Percentiles rank a stretch among this genome's conserved stretches.
These are phyloP conservation scores for Chrysogorgia sp. DNA, from an alignment of 92 coral and sea anemone species.

Conservation along the genomic window DNA sequence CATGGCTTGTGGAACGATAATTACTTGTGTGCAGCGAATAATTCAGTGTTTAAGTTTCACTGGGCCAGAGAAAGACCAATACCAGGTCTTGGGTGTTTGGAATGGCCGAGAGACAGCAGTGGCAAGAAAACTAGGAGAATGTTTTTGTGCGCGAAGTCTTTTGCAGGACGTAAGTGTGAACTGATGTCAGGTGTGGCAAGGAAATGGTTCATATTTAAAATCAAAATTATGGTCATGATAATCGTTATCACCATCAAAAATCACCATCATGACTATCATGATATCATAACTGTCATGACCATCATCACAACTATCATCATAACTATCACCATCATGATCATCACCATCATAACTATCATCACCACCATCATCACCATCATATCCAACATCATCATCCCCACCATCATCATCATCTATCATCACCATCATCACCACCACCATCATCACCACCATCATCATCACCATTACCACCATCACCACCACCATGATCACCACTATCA, in stretches of 20 bases:
- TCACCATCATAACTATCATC: no score
- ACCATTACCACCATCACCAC: not conserved
- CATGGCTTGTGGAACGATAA: conserved; percentile 50
- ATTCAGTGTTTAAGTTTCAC: conserved; percentile 52
- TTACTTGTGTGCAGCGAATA: conserved; percentile 61
- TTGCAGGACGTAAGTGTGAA: conserved; percentile 61
- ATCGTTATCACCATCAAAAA: no score
- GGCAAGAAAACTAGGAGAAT: not conserved
- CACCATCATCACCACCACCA: not conserved
- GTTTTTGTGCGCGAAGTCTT: conserved; percentile 58
- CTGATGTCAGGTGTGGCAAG: not conserved
- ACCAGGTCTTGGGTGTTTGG: conserved; percentile 33
- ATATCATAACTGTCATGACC: not conserved
- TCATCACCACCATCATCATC: no score
- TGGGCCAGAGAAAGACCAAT: conserved; percentile 36
- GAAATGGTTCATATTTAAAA: not conserved
- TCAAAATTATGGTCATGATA: no score
- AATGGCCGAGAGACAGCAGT: not conserved
- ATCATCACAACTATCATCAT: not conserved
- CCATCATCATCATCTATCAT: not conserved
- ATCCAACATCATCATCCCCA: no score
- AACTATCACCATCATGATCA: conserved; percentile 11
- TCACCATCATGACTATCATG: no score
- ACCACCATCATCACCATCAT: not conserved
- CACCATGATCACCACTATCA: not conserved